phyloP scores from a whole-genome alignment of 2,888 invertebrate species.

The Dryocosmus kuriphilus region DNA sequence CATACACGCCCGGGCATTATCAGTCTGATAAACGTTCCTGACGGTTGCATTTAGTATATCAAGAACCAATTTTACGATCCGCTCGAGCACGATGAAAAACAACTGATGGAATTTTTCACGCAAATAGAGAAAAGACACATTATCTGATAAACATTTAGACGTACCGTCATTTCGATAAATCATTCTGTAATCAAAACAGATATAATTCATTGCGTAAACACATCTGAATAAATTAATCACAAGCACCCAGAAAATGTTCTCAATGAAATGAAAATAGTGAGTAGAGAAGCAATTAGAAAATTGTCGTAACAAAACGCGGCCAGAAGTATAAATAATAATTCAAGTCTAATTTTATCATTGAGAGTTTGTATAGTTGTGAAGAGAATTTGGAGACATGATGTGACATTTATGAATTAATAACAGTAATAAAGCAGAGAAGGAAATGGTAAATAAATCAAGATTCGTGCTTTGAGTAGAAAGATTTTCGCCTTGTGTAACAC shows the following conservation, averaged over 20 bases:
- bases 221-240: background rate
- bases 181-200: background rate
- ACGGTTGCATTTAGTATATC: conserved; percentile 54
- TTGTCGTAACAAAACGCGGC: no score
- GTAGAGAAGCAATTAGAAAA: no score
- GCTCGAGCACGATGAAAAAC: conserved; percentile 22
- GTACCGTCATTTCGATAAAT: background rate
- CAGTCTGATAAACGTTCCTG: conserved; percentile 61
- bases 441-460: background rate
- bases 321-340: no score
- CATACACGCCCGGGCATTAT: conserved; percentile 63
- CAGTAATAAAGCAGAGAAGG: background rate
- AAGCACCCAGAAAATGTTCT: background rate
- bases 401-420: background rate
- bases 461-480: conserved; percentile 11
- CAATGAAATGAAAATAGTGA: no score
- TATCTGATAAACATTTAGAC: conserved; percentile 6
- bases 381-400: background rate
- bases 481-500: conserved; percentile 33
- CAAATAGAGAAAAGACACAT: background rate
- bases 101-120: conserved; percentile 33
- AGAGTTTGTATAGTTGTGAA: background rate
- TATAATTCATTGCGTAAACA: background rate
- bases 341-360: no score
- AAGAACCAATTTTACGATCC: conserved; percentile 41